Evolutionary conservation across 2,797 vertebrate genomes (phyloP).

Genomic region (Lepilemur septentrionalis): DNA sequence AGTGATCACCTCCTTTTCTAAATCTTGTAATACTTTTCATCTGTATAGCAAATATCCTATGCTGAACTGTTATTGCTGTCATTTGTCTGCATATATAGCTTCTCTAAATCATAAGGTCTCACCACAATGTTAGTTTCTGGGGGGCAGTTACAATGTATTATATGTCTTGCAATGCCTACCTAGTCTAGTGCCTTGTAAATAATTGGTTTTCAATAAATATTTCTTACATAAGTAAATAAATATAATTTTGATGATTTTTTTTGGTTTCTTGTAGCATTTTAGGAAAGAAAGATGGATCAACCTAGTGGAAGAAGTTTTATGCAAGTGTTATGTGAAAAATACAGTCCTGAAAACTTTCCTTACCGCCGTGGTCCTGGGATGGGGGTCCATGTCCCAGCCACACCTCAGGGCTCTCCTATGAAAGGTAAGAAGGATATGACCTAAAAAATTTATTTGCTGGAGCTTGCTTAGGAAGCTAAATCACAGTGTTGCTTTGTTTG

Average conservation of each 20-base stretch:
- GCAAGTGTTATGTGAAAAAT: conserved; percentile 97
- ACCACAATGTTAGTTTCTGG: background rate
- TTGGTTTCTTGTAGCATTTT: conserved; percentile 77
- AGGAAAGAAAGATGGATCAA: conserved; percentile 90
- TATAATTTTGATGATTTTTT: conserved; percentile 49
- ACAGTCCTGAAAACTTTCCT: conserved; percentile 97
- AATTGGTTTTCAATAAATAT: conserved; percentile 11
- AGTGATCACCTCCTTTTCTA: background rate
- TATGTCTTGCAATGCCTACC: background rate
- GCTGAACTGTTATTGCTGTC: background rate
- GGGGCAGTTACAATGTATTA: background rate
- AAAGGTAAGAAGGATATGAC: conserved; percentile 88
- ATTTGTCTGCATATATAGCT: background rate
- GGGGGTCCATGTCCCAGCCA: conserved; percentile 93
- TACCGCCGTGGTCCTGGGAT: conserved; percentile 94
- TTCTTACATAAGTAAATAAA: background rate
- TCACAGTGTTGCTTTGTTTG: background rate
- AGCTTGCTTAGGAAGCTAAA: background rate
- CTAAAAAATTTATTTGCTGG: background rate
- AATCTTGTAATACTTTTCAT: background rate
- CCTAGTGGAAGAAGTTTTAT: conserved; percentile 94
- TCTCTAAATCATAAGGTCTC: background rate
- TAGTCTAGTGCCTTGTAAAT: background rate
- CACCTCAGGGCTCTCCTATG: conserved; percentile 94
- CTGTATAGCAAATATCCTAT: background rate